These are phyloP conservation scores for Pararge aegeria DNA, from an alignment of 1,140 invertebrate genomes.

Conservation along the genomic window DNA sequence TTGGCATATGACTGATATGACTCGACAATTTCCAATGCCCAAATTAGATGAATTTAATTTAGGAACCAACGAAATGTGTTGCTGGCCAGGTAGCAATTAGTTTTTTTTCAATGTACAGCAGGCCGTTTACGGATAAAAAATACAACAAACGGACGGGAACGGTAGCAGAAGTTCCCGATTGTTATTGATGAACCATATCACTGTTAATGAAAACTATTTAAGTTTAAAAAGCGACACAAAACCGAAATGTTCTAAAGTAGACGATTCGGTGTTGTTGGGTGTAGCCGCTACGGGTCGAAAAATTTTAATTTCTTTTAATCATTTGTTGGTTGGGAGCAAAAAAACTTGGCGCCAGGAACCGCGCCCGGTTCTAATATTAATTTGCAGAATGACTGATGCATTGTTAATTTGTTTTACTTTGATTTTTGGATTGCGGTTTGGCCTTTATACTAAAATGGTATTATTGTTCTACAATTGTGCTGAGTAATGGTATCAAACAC, in stretches of 20 bases:
- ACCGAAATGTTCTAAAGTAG: constrained; percentile 35
- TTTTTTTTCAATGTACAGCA: constrained; percentile 47
- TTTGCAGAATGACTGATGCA: constrained; percentile 39
- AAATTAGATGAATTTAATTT: constrained; percentile 75
- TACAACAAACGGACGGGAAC: constrained; percentile 47
- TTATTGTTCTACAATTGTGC: no score
- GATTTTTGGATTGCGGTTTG: constrained; percentile 2
- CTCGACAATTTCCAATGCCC: constrained; percentile 59
- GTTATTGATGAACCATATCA: constrained; percentile 60
- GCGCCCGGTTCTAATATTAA: constrained; percentile 31
- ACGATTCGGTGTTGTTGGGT: constrained; percentile 26
- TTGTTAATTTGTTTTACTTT: constrained; percentile 27
- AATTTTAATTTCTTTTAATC: constrained; percentile 25
- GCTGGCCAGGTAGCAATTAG: constrained; percentile 58
- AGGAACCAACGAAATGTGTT: constrained; percentile 51
- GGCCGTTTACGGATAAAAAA: constrained; percentile 43
- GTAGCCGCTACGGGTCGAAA: constrained; percentile 23
- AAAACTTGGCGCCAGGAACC: constrained; percentile 37
- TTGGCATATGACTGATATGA: constrained; percentile 63
- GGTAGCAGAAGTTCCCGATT: constrained; percentile 68
- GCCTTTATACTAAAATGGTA: not conserved
- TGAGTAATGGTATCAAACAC: no score
- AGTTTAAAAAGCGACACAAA: constrained; percentile 46
- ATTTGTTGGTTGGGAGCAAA: constrained; percentile 17
- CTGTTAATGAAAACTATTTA: constrained; percentile 72